Conservation (phyloP, 2,797 vertebrate genomes). For the Kryptolebias ocellatus region DNA sequence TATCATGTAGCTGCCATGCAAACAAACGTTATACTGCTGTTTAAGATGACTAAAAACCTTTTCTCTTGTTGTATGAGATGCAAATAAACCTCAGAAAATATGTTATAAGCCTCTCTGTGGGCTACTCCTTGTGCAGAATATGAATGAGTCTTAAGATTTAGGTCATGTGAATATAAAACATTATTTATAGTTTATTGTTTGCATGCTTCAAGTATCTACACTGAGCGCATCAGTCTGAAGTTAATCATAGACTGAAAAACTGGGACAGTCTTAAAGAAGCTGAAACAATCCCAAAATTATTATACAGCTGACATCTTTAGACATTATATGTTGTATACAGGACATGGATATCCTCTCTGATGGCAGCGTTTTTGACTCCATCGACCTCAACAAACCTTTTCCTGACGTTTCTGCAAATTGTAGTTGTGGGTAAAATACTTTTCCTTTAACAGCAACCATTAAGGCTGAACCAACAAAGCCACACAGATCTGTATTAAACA, state of each 20-base stretch:
- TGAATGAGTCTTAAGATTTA: conserved; percentile 27
- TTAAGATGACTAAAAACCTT: conserved; percentile 11
- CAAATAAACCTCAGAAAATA: conserved; percentile 35
- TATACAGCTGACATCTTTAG: not conserved
- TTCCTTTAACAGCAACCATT: too few relatives aligned
- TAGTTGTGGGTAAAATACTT: too few relatives aligned
- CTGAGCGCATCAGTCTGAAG: conserved; percentile 6
- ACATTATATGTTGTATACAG: not conserved
- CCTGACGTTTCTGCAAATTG: too few relatives aligned
- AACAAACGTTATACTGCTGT: conserved; percentile 39
- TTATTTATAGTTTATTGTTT: conserved; percentile 39
- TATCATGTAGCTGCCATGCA: conserved; percentile 25
- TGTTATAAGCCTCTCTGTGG: conserved; percentile 28
- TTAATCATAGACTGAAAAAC: conserved; percentile 16
- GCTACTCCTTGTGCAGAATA: conserved; percentile 27
- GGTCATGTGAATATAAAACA: conserved; percentile 16
- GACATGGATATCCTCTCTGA: not conserved
- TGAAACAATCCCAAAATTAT: conserved; percentile 7
- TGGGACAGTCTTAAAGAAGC: conserved; percentile 2
- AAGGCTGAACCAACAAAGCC: too few relatives aligned
- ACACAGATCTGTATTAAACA: too few relatives aligned
- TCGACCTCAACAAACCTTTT: not conserved
- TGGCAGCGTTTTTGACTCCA: not conserved
- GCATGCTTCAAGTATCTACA: conserved; percentile 16
- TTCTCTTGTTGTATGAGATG: conserved; percentile 33